Base-by-base conservation (phyloP, 2,888 invertebrate genomes). In the Microctonus hyperodae region DNA sequence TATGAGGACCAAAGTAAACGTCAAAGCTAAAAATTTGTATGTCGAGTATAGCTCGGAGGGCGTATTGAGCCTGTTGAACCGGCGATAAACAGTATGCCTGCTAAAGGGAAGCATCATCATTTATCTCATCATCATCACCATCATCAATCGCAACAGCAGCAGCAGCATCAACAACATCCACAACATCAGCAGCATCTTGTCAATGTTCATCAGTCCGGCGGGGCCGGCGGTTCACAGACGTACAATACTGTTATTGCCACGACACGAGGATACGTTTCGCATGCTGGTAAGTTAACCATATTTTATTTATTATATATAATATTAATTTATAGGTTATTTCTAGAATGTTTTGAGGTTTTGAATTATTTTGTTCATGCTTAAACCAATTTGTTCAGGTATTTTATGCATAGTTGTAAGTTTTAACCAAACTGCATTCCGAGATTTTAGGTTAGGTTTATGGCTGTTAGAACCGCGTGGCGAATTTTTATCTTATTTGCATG, bases 1-100 rank as follows among this genome's bases (percentile, higher is more conserved):
- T 81, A 81, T 81, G 81, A 77, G 78, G 79, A 76, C 76, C 77
- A 68, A 74, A 74, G 75, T 68, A 76, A 77, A 73, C 74, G 72
- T 69, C 73, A 75, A 71, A 72, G 72, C 73, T 74, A 76, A 77
- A 78, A 73, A 72, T 75, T 75, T 72, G 76, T 77, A 76, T 76
- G 72, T 73, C 75, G 76, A 70, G 76, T 76, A 74, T 70, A 76
- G 76, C 70, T 76, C 73, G 56, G 75, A 75, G 70, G 74, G 74
- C 73, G 76, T 72, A 68, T 72, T 71, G 74, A 76, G 75, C 72
- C 69, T 76, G 75, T 72, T 70, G 74, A 76, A 74, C 70, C 69
- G 76, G 76, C 76, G 77, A 79, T 81, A 80, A 81, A 79, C 67
- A 67, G 63, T 72, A 81, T 81, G 81, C 78, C 81, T 76, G 75